Percentiles rank a stretch among this genome's conserved stretches.
phyloP scores from a whole-genome alignment of 2,797 vertebrate species.

The Sebastes melanostomus region DNA sequence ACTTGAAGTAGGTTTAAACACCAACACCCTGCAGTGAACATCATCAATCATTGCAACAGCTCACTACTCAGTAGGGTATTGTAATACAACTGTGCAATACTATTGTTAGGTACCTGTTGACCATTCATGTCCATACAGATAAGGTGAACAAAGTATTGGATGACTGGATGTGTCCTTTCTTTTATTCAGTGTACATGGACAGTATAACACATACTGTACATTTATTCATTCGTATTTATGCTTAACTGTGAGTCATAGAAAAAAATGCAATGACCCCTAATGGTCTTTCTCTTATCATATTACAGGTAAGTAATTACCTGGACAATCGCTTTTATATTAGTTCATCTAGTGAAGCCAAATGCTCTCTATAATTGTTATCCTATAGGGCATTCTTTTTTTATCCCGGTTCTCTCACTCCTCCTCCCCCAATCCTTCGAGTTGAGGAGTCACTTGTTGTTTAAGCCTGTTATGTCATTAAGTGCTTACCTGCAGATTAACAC shows the following conservation, averaged over 20 bases:
- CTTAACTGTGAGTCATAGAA: neutral
- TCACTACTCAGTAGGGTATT: neutral
- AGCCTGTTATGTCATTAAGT: conserved; percentile 63
- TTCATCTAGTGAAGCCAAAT: neutral
- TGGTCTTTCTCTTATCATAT: neutral
- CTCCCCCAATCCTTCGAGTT: neutral
- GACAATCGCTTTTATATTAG: neutral
- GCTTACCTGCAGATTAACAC: conserved; percentile 65
- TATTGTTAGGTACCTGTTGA: neutral
- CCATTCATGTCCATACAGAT: neutral
- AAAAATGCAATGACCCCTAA: neutral
- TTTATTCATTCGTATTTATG: neutral
- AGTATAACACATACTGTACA: neutral
- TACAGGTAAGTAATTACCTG: neutral
- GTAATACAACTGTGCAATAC: neutral
- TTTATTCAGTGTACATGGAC: neutral
- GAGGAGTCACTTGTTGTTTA: conserved; percentile 25
- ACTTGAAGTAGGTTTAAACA: neutral
- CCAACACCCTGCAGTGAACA: neutral
- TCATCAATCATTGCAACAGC: neutral
- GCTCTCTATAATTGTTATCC: neutral
- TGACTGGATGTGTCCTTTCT: neutral
- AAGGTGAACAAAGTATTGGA: no score
- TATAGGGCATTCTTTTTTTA: neutral
- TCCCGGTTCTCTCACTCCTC: neutral